Evolutionary conservation across 2,888 invertebrate genomes (phyloP), one percentile per base, ranked within the genome.

Genomic region (Nectonema munidae): DNA sequence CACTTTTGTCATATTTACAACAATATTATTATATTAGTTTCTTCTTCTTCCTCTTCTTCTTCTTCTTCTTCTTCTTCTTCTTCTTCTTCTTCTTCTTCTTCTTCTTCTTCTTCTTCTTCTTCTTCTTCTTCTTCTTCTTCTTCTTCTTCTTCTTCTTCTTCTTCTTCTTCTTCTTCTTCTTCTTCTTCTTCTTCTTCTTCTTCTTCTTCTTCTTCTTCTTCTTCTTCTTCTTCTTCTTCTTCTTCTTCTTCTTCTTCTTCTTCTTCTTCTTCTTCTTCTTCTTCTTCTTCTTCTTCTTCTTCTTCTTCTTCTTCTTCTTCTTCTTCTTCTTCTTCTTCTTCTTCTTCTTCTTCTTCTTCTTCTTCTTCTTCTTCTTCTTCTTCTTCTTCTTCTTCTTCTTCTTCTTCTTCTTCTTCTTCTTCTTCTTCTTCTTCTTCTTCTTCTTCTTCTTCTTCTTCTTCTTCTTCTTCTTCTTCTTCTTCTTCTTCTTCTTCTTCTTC

Each of bases 21-120:
- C n/a, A n/a, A n/a, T n/a, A n/a, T n/a, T n/a, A n/a, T n/a, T n/a
- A n/a, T n/a, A n/a, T n/a, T n/a, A n/a, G n/a, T n/a, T 25, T 25
- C 25, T 25, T 25, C 25, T 25, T 25, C 25, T 25, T 25, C 25
- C 25, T 30, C 14, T 30, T 30, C 32, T 30, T 30, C 32, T 30
- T 30, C 32, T 30, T 30, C 32, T 30, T 30, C 32, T 30, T 30
- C 32, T 30, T 30, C 32, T 30, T 30, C 32, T 30, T 30, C 32
- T 30, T 30, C 32, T 30, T 30, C 32, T 30, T 30, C 32, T 30
- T 30, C 32, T 30, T 30, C 32, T 30, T 30, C 32, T 30, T 30
- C 32, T 30, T 30, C 32, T 30, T 30, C 32, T 30, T 30, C 32
- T 30, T 30, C 32, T 30, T 30, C 32, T 30, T 30, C 32, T 30